These are phyloP conservation scores for Chlamydotis undulata DNA, from an alignment of 2,113 vertebrate species.

Conservation along the genomic window DNA sequence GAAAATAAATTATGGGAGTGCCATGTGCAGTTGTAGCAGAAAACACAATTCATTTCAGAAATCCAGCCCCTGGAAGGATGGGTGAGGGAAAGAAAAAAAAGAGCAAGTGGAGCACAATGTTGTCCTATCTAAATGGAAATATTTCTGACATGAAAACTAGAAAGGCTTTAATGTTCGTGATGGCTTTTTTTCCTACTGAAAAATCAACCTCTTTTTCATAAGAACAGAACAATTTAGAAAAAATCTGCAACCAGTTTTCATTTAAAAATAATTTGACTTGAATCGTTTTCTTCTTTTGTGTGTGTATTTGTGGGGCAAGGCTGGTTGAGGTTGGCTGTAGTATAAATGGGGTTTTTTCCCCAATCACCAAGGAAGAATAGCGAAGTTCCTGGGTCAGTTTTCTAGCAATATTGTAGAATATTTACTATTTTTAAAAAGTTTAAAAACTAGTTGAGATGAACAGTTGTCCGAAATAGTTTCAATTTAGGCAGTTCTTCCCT, in stretches of 20 bases:
- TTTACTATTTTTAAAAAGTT: not conserved
- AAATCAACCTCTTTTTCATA: not conserved
- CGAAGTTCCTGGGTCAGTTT: not conserved
- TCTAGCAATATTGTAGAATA: not conserved
- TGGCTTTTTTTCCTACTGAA: not conserved
- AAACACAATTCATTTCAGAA: not conserved
- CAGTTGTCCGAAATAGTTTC: not conserved
- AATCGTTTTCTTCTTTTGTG: not conserved
- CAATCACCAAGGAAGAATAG: not conserved
- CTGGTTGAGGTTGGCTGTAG: not conserved
- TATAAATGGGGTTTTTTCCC: not conserved
- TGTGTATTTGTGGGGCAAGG: not conserved
- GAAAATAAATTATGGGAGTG: not conserved
- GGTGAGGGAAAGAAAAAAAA: not conserved
- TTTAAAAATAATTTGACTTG: not conserved
- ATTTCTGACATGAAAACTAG: not conserved
- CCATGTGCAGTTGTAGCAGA: not conserved
- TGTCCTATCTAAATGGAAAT: not conserved
- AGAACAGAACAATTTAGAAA: not conserved
- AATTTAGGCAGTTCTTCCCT: not conserved
- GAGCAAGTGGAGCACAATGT: not conserved
- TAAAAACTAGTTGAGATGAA: not conserved
- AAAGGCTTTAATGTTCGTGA: not conserved
- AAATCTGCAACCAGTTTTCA: not conserved
- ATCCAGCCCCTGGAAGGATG: not conserved